Base-by-base conservation (phyloP, 1,140 invertebrate species). In the Aphidius ervi region DNA sequence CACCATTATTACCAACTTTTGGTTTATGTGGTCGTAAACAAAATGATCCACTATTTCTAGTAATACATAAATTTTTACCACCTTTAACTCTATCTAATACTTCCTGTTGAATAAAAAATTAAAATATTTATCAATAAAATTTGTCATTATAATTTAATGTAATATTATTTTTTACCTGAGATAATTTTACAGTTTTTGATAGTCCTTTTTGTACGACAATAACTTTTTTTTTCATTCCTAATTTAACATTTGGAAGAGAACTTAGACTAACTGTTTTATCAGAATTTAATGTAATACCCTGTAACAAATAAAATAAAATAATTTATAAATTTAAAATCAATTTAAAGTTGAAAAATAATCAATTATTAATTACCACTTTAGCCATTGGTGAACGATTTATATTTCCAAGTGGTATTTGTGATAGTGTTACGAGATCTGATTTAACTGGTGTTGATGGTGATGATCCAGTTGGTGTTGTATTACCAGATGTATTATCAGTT, bases 121-220 rank as follows among this genome's bases (percentile, higher is more conserved):
- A 16, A 16, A 16, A 16, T 16, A 7, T 43, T 43, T 43, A 6
- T 43, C 1, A 7, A 43, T 9, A 43, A 43, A 43, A 1, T 1
- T 6, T 6, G 42, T 1, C 42, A 7, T 9, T 43, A 1, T 9
- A 43, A 58, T 41, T 16, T 0, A 16, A 16, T 16, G 16, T 16
- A 16, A 1, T 16, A 16, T 31, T 53, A 43, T 48, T 57, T 58
- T 52, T 52, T 31, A 41, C n/a, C 62, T 45, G 9, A 46, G 47
- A 60, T 72, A 78, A 75, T 67, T 78, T 76, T 66, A 74, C 74
- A 60, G 68, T 74, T 45, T 71, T 73, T 48, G 75, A 76, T 40
- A 78, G 69, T 46, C 70, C 74, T 68, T 78, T 78, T 66, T 76
- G 72, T 52, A 78, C 68, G 39, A 79, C 68, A 53, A 80, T 76